Evolutionary conservation across 2,113 vertebrate species (phyloP).

Genomic region (Bambusicola thoracicus): DNA sequence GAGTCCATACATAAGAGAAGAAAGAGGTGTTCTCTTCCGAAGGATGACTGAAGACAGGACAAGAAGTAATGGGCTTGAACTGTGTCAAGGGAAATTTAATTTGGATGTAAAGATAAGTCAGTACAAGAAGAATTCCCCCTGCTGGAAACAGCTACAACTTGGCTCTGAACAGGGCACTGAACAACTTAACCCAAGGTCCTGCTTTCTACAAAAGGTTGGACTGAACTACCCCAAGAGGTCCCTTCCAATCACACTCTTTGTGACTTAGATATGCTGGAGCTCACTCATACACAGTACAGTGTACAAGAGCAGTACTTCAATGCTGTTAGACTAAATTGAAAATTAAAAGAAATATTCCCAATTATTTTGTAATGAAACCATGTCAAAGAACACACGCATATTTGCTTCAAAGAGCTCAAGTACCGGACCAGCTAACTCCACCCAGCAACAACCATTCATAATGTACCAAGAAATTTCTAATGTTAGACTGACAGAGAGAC

Average conservation of each 20-base stretch:
- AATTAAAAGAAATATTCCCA: background rate
- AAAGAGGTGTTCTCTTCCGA: background rate
- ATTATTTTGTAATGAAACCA: background rate
- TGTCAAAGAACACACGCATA: background rate
- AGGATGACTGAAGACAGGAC: background rate
- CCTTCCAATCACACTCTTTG: background rate
- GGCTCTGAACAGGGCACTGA: background rate
- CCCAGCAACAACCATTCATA: background rate
- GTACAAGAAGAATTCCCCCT: background rate
- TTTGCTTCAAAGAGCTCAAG: background rate
- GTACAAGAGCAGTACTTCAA: background rate
- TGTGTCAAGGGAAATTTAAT: background rate
- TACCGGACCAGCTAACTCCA: background rate
- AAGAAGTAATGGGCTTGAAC: background rate
- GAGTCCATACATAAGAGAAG: background rate
- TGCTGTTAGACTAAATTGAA: background rate
- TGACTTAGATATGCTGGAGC: background rate
- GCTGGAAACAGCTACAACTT: background rate
- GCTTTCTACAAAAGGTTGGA: background rate
- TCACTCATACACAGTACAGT: background rate
- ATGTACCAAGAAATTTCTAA: background rate
- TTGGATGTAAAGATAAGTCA: background rate
- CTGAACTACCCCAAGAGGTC: background rate
- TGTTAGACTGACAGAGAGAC: background rate
- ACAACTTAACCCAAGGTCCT: background rate